Conservation (phyloP, 1,140 invertebrate genomes). For the Drosophila takahashii region DNA sequence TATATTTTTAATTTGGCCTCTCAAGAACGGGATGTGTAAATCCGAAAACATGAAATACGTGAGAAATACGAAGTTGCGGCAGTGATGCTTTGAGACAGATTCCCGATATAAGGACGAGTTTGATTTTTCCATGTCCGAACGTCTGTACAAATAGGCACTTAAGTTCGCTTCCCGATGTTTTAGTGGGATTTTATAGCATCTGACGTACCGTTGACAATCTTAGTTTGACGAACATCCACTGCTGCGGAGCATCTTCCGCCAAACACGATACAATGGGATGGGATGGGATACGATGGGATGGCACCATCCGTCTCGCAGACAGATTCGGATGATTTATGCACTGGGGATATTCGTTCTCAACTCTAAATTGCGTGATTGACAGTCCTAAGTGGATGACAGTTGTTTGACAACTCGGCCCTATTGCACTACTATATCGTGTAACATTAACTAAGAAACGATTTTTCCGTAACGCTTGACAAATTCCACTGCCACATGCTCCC, state of each 20-base stretch:
- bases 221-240: constrained; percentile 71
- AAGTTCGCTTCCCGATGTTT: constrained; percentile 64
- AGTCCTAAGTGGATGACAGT: constrained; percentile 84
- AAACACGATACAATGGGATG: constrained; percentile 28
- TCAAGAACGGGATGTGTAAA: constrained; percentile 51
- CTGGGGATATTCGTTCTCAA: constrained; percentile 58
- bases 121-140: constrained; percentile 35
- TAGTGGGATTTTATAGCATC: constrained; percentile 72
- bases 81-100: constrained; percentile 42
- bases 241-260: constrained; percentile 48
- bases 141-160: constrained; percentile 68
- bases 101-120: constrained; percentile 29
- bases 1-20: constrained; percentile 17
- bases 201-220: constrained; percentile 82
- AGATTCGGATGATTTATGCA: constrained; percentile 73
- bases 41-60: constrained; percentile 83
- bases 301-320: constrained; percentile 47
- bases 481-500: constrained; percentile 69
- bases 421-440: constrained; percentile 64
- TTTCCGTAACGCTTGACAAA: constrained; percentile 83
- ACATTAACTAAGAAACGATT: constrained; percentile 73
- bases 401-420: constrained; percentile 80
- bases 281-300: constrained; percentile 16
- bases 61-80: constrained; percentile 69
- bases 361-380: constrained; percentile 79